phyloP scores from a whole-genome alignment of 1,140 invertebrate genomes.

The Cotesia chilonis region DNA sequence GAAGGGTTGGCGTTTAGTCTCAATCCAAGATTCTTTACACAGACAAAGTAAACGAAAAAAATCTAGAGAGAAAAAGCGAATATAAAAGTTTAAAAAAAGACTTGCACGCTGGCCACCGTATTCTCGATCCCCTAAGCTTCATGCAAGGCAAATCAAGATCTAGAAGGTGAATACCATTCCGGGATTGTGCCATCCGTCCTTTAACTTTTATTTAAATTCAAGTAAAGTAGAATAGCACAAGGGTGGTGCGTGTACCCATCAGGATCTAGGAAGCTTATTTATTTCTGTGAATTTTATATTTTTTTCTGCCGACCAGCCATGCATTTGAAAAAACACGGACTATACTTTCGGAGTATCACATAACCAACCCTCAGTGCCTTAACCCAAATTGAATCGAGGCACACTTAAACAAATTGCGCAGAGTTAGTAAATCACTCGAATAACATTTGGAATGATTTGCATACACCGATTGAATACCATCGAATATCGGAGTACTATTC shows the following conservation, averaged over 20 bases:
- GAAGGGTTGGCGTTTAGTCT: slow-evolving; percentile 42
- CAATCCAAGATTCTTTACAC: slow-evolving; percentile 33
- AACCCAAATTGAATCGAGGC: slow-evolving; percentile 61
- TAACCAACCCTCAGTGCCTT: slow-evolving; percentile 34
- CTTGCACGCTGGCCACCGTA: slow-evolving; percentile 46
- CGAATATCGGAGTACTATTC: slow-evolving; percentile 13
- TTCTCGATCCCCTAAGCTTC: slow-evolving; percentile 55
- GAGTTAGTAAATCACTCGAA: slow-evolving; percentile 59
- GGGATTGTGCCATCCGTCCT: slow-evolving; percentile 54
- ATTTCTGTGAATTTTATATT: slow-evolving; percentile 9
- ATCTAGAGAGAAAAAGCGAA: neutral
- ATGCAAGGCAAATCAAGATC: slow-evolving; percentile 65
- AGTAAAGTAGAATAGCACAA: slow-evolving; percentile 37
- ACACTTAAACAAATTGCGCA: slow-evolving; percentile 66
- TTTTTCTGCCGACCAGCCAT: slow-evolving; percentile 16
- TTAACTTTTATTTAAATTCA: slow-evolving; percentile 65
- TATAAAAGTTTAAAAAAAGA: slow-evolving; percentile 8
- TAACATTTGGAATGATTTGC: slow-evolving; percentile 59
- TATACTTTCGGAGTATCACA: slow-evolving; percentile 16
- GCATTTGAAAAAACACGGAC: slow-evolving; percentile 28
- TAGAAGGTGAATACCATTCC: slow-evolving; percentile 52
- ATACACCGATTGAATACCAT: slow-evolving; percentile 47
- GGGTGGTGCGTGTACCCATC: neutral
- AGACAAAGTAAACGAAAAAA: slow-evolving; percentile 11
- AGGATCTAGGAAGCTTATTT: slow-evolving; percentile 20